A percentile compares a stretch with the other conserved stretches of the same genome.
phyloP scores from a whole-genome alignment of 2,888 invertebrate genomes.

The Cyclophora albipunctata region DNA sequence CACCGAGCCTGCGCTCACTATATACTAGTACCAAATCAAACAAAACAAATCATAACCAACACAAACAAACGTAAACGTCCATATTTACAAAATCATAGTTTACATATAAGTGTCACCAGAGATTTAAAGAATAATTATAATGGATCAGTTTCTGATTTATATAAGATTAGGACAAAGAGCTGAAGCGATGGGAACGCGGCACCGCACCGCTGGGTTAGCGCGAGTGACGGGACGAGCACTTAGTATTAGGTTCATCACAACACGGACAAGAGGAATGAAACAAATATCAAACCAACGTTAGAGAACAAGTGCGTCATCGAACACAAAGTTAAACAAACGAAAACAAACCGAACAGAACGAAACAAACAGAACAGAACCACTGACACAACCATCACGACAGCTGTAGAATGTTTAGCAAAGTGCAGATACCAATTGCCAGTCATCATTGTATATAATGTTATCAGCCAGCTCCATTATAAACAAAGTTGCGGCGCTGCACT shows the following conservation, averaged over 20 bases:
- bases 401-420: conserved; percentile 58
- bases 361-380: conserved; percentile 29
- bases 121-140: too few relatives aligned
- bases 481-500: conserved; percentile 30
- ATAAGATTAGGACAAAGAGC: too few relatives aligned
- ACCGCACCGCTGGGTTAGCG: conserved; percentile 34
- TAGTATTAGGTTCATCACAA: too few relatives aligned
- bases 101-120: too few relatives aligned
- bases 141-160: too few relatives aligned
- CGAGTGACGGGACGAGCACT: too few relatives aligned
- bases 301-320: conserved; percentile 27
- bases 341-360: conserved; percentile 12
- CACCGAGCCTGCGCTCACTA: too few relatives aligned
- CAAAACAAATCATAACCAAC: conserved; percentile 16
- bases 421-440: conserved; percentile 54
- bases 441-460: conserved; percentile 30
- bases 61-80: conserved; percentile 9
- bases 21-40: conserved; percentile 5
- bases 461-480: conserved; percentile 58
- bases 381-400: conserved; percentile 54
- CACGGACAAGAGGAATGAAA: not conserved
- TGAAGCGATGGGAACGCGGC: conserved; percentile 23
- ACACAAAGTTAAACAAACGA: conserved; percentile 22
- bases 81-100: conserved; percentile 3
- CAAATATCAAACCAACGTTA: conserved; percentile 19